A percentile compares a stretch with the other conserved stretches of the same genome.
Conservation (phyloP, 2,888 invertebrate species). For the Dolichomitus sp. region DNA sequence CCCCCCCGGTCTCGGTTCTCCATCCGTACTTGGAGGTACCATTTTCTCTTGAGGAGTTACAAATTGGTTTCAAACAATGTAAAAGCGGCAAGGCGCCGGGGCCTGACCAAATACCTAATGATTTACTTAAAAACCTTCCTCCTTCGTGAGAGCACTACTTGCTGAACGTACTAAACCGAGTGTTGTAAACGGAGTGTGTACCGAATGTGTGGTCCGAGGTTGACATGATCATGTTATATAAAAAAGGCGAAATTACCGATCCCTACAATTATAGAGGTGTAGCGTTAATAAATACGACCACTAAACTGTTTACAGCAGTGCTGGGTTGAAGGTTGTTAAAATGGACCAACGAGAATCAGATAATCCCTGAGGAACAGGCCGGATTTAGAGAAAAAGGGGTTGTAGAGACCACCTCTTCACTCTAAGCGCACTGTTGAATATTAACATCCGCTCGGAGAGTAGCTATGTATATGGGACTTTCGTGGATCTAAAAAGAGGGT, state of each 20-base stretch:
- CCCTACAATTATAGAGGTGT: background rate
- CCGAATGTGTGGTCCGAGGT: background rate
- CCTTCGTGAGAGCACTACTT: background rate
- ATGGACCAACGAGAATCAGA: slow-evolving; percentile 5
- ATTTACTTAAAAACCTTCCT: background rate
- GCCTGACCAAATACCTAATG: background rate
- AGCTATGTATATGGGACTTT: background rate
- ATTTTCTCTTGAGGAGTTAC: background rate
- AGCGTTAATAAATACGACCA: background rate
- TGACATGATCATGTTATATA: background rate
- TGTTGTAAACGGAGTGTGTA: slow-evolving; percentile 1
- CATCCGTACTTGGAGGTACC: background rate
- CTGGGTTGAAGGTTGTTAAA: background rate
- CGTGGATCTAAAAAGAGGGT: background rate
- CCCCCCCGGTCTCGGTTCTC: background rate
- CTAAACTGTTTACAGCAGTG: background rate
- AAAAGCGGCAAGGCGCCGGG: background rate
- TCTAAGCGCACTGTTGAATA: background rate
- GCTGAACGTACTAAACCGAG: background rate
- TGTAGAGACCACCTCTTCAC: slow-evolving; percentile 2
- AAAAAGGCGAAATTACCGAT: background rate
- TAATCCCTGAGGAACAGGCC: background rate
- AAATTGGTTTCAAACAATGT: background rate
- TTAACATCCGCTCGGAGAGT: background rate
- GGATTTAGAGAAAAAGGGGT: background rate